Evolutionary conservation across 2,888 invertebrate genomes (phyloP).

Genomic region (Lithophane ornitopus): DNA sequence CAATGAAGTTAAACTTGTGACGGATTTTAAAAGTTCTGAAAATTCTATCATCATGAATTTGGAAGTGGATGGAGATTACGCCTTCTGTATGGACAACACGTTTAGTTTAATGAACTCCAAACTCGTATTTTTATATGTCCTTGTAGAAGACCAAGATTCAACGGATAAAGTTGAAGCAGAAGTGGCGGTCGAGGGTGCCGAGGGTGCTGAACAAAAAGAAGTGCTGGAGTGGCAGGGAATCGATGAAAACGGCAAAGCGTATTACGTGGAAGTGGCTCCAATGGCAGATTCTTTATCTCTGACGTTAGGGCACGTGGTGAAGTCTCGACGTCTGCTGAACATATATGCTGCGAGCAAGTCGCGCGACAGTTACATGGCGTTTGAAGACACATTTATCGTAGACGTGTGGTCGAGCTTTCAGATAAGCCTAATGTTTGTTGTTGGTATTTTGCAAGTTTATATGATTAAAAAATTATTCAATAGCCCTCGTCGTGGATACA

Average conservation of each 20-base stretch:
- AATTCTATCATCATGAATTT: conserved; percentile 92
- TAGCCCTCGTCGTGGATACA: conserved; percentile 44
- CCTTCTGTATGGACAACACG: conserved; percentile 96
- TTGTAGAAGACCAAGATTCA: conserved; percentile 91
- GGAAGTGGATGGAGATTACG: conserved; percentile 93
- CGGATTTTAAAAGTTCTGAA: conserved; percentile 93
- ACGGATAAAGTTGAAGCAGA: conserved; percentile 76
- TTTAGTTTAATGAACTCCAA: conserved; percentile 95
- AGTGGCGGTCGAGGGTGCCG: conserved; percentile 65
- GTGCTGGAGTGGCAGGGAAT: conserved; percentile 81
- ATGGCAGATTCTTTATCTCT: conserved; percentile 92
- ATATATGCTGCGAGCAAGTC: conserved; percentile 93
- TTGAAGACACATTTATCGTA: conserved; percentile 95
- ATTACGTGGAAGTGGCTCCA: conserved; percentile 86
- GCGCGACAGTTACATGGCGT: conserved; percentile 95
- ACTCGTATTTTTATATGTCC: conserved; percentile 94
- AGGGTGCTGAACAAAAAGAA: conserved; percentile 79
- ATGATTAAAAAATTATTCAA: conserved; percentile 92
- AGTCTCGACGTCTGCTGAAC: conserved; percentile 92
- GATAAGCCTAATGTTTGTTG: conserved; percentile 93
- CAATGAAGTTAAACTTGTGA: conserved; percentile 90
- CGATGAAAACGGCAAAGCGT: conserved; percentile 74
- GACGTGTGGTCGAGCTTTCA: conserved; percentile 95
- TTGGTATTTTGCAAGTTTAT: conserved; percentile 94
- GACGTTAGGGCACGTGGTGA: conserved; percentile 91